phyloP scores from a whole-genome alignment of 2,888 invertebrate species.

The Odontothrips loti region DNA sequence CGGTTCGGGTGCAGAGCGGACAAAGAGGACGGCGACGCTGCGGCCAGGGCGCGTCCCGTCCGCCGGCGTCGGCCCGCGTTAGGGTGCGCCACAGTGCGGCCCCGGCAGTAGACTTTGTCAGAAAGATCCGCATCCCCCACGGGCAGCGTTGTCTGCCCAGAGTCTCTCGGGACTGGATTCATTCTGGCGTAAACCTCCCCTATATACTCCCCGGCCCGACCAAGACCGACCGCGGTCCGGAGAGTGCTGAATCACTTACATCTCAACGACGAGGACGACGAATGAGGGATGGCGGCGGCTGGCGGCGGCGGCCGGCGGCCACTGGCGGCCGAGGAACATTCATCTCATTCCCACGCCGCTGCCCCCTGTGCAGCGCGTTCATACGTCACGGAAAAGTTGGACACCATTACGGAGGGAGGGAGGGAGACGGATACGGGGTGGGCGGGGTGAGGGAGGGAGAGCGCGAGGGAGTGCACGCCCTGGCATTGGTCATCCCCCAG shows the following conservation, averaged over 20 bases:
- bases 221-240: background rate
- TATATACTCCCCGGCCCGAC: too few species aligned
- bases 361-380: background rate
- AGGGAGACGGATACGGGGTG: background rate
- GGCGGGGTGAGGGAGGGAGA: background rate
- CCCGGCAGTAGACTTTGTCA: too few species aligned
- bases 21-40: background rate
- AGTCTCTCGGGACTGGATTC: too few species aligned
- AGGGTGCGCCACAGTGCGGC: too few species aligned
- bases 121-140: too few species aligned
- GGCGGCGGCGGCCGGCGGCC: background rate
- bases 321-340: constrained; percentile 12
- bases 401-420: constrained; percentile 7
- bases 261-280: background rate
- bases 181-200: background rate
- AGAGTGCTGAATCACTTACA: constrained; percentile 26
- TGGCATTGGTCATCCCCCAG: too few species aligned
- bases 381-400: constrained; percentile 24
- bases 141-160: too few species aligned
- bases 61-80: too few species aligned
- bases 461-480: background rate
- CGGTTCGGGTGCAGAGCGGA: background rate
- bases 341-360: background rate
- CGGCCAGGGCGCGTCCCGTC: too few species aligned
- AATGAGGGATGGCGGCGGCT: constrained; percentile 6